phyloP scores from a whole-genome alignment of 2,797 vertebrate species.

The Podargus strigoides region DNA sequence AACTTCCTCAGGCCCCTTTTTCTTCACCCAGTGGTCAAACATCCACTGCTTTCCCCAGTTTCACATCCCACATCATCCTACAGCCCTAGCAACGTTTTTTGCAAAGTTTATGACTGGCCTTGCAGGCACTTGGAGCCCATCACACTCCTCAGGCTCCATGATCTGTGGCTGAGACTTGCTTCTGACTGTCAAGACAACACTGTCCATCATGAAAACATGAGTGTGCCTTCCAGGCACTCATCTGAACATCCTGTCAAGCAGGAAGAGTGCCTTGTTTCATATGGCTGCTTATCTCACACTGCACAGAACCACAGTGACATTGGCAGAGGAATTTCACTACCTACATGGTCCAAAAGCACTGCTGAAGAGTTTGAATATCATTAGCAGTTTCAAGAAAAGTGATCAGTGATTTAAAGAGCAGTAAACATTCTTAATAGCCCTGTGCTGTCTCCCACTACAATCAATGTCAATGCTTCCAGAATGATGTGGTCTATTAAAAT shows the following conservation, averaged over 20 bases:
- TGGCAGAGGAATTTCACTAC: not conserved
- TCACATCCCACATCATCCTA: not conserved
- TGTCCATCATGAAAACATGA: fast-evolving
- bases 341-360: fast-evolving
- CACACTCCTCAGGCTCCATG: fast-evolving
- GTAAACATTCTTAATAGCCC: not conserved
- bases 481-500: not conserved
- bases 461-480: not conserved
- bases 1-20: not conserved
- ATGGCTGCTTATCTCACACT: fast-evolving
- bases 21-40: not conserved
- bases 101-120: not conserved
- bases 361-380: not conserved
- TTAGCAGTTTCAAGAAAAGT: not conserved
- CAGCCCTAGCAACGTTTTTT: not conserved
- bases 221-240: not conserved
- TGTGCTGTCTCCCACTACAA: not conserved
- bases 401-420: not conserved
- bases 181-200: fast-evolving
- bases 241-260: not conserved
- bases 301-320: fast-evolving
- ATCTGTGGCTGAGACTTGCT: not conserved
- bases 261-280: fast-evolving
- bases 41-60: not conserved
- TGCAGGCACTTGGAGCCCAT: not conserved